Evolutionary conservation across 2,888 invertebrate genomes (phyloP), one percentile per base, ranked within the genome.

Genomic region (Rhopalosiphum nymphaeae): DNA sequence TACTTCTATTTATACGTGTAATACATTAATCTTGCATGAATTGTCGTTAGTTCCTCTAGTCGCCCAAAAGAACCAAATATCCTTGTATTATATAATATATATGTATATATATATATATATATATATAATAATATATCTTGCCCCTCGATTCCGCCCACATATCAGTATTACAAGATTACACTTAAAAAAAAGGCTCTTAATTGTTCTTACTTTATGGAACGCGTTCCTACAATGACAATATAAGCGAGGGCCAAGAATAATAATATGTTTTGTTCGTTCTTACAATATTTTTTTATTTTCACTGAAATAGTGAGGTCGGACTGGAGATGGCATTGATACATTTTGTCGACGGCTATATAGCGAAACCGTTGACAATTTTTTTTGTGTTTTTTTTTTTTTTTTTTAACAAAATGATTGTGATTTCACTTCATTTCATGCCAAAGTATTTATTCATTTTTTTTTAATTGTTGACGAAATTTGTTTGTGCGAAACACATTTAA

Each of bases 221-320:
- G 61, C 57, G 90, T 94, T 94, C 93, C 93, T 94, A 93, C 84
- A 46, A 85, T 91, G 93, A 94, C 93, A 94, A 94, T 94, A 94
- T 61, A 78, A 61, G 61, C 44, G 61, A 85, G 84, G 49, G 93
- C 57, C 84, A 90, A 90, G 46, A 94, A 46, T 26, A 92, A 46
- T 26, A 92, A 67, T 9, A 36, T 78, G 13, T 44, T 44, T 61
- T 85, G 36, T 92, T 92, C 44, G n/a, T 61, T 87, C 36, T 61
- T 92, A 91, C 57, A 49, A 61, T 87, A 61, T 46, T 46, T 92
- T 92, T 87, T 92, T 86, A 87, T 46, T 61, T 87, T 57, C 53
- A 67, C 53, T 11, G 25, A 88, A 46, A 86, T 57, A 67, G 21
- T 53, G n/a, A 67, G 44, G 67, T 42, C 42, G 53, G 42, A 49